A percentile compares a stretch with the other conserved stretches of the same genome.
These are phyloP conservation scores for Drosophila multiciliata DNA, from an alignment of 2,888 invertebrate genomes.

Conservation along the genomic window DNA sequence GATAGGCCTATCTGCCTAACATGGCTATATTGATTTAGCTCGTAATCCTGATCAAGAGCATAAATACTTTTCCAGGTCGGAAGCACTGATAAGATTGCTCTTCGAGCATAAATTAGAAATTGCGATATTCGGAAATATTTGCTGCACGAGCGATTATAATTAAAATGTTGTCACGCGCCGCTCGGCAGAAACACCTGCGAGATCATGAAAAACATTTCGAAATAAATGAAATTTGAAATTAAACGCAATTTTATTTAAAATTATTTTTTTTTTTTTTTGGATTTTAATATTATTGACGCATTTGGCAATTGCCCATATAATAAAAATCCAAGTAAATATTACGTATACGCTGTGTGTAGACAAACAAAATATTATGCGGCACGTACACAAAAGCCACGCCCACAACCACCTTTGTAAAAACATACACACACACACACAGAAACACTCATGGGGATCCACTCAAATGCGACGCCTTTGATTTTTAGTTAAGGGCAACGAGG, in stretches of 20 bases:
- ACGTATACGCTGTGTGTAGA: conserved; percentile 61
- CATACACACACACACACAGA: conserved; percentile 28
- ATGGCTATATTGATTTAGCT: not conserved
- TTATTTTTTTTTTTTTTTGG: conserved; percentile 28
- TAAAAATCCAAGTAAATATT: conserved; percentile 71
- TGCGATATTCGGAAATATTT: conserved; percentile 3
- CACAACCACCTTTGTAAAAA: conserved; percentile 17
- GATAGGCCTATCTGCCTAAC: too few relatives aligned
- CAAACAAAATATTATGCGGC: conserved; percentile 70
- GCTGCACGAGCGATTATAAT: conserved; percentile 44
- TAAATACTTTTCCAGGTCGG: not conserved
- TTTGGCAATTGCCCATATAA: conserved; percentile 69
- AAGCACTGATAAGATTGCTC: not conserved
- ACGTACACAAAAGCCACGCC: conserved; percentile 58
- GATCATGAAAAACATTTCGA: conserved; percentile 39
- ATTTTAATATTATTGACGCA: conserved; percentile 55
- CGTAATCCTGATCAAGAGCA: not conserved
- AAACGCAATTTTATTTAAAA: conserved; percentile 73
- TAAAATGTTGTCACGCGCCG: conserved; percentile 63
- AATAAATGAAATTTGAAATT: conserved; percentile 67
- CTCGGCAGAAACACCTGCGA: conserved; percentile 47
- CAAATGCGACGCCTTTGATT: conserved; percentile 66
- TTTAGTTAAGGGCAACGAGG: conserved; percentile 71
- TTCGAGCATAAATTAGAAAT: conserved; percentile 38
- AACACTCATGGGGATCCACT: conserved; percentile 39